Evolutionary conservation across 1,140 invertebrate genomes (phyloP), one percentile per base, ranked within the genome.

Genomic region (Rhopalosiphum padi): DNA sequence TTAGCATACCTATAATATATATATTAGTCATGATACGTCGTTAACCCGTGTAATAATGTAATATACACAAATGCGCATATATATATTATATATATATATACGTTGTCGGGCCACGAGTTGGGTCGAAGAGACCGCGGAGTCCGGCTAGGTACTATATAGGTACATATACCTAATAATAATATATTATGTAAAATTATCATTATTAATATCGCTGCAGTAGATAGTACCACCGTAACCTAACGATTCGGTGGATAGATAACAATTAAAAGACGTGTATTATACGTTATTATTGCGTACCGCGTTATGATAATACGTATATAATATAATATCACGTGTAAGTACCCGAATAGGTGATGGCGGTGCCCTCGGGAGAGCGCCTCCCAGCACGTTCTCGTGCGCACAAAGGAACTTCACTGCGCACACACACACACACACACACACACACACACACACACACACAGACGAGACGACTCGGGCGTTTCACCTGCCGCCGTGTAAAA

Each of bases 111-210:
- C 41, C 41, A 41, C 41, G 41, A 41, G 41, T 41, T 41, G 41
- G 41, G 41, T 3, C 60, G 60, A n/a, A 68, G 30, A n/a, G 60
- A 68, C 60, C 60, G 60, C 18, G 2, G 30, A 68, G 30, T 68
- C 11, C 30, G n/a, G 30, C 60, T 68, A n/a, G 30, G 11, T n/a
- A n/a, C 18, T 4, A 41, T 37, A 2, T 41, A 41, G 41, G 41
- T 41, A 41, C 41, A 41, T 37, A 37, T 41, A 41, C 41, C 41
- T 4, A 41, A 18, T 51, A 48, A 68, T 68, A 30, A 43, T 85
- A 85, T 85, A 85, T 43, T 85, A 85, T 85, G 37, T 85, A 85
- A 25, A 85, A 83, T 83, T 37, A 83, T 83, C 35, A 23, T 37
- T 83, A 83, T 83, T 85, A 43, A 41, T 43, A 43, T 11, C 37